phyloP scores from a whole-genome alignment of 2,113 vertebrate species.

The Himantopus leucocephalus region DNA sequence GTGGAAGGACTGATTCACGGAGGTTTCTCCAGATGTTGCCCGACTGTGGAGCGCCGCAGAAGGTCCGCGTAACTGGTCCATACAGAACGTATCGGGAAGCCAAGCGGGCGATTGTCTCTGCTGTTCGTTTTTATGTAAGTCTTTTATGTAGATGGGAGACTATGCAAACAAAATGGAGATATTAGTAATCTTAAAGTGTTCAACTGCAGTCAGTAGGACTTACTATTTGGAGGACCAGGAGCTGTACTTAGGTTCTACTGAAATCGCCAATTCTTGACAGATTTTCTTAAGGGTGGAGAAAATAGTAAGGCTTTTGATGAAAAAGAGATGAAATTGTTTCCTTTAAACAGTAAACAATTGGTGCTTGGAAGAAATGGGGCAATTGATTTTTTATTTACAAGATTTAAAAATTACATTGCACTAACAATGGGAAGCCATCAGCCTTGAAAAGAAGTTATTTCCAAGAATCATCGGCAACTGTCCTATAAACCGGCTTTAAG shows the following conservation, averaged over 20 bases:
- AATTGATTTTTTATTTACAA: not conserved
- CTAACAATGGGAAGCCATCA: not conserved
- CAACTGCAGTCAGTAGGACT: not conserved
- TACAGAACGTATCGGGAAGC: not conserved
- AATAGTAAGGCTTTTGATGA: not conserved
- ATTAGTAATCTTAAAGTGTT: not conserved
- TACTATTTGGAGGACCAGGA: not conserved
- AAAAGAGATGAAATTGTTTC: not conserved
- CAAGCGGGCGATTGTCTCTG: not conserved
- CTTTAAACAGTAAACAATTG: not conserved
- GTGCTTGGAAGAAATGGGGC: not conserved
- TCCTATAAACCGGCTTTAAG: not conserved
- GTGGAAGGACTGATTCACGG: not conserved
- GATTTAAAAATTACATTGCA: not conserved
- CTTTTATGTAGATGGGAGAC: not conserved
- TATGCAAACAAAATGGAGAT: not conserved
- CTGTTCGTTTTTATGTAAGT: not conserved
- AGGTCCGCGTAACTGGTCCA: not conserved
- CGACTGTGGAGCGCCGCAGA: accelerated
- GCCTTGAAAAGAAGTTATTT: not conserved
- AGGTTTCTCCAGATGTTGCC: accelerated
- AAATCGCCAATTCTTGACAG: not conserved
- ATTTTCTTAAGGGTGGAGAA: constrained; percentile 10
- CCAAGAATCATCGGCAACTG: not conserved
- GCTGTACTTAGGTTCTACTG: not conserved